Conservation (phyloP, 2,113 vertebrate genomes). For the Numenius arquata region DNA sequence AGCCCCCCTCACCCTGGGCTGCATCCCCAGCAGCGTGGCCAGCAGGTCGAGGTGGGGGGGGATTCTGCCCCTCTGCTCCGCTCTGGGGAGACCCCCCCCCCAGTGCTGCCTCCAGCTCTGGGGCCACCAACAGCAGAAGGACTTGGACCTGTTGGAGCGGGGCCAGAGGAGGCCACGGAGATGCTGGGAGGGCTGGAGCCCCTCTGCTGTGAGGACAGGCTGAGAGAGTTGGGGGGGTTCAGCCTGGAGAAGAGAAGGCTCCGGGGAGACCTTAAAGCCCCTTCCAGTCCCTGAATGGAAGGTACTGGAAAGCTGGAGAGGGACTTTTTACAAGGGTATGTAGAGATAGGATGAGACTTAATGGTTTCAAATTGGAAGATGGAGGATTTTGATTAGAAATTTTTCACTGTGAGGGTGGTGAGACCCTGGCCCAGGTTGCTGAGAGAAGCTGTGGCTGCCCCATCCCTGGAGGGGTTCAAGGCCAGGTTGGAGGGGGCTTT, state of each 20-base stretch:
- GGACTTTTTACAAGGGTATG: too few species aligned
- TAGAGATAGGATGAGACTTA: too few species aligned
- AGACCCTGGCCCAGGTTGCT: too few species aligned
- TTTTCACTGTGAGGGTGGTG: too few species aligned
- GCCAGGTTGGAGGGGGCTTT: neutral
- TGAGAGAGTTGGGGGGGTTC: too few species aligned
- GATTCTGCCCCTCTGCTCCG: neutral
- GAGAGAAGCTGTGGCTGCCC: too few species aligned
- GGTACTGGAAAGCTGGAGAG: too few species aligned
- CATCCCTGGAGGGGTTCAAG: neutral
- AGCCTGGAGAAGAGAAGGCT: too few species aligned
- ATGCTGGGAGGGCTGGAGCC: neutral
- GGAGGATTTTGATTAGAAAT: too few species aligned
- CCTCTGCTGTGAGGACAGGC: neutral
- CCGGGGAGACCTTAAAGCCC: too few species aligned
- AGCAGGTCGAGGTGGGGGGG: neutral
- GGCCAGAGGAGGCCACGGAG: neutral
- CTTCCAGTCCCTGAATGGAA: too few species aligned
- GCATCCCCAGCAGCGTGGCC: neutral
- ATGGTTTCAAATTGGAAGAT: too few species aligned
- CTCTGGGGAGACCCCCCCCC: neutral
- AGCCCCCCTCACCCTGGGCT: fast-evolving
- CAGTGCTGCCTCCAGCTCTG: neutral
- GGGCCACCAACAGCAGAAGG: neutral
- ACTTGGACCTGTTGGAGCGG: neutral